Base-by-base conservation (phyloP, 2,888 invertebrate species). In the Andrena hattorfiana region DNA sequence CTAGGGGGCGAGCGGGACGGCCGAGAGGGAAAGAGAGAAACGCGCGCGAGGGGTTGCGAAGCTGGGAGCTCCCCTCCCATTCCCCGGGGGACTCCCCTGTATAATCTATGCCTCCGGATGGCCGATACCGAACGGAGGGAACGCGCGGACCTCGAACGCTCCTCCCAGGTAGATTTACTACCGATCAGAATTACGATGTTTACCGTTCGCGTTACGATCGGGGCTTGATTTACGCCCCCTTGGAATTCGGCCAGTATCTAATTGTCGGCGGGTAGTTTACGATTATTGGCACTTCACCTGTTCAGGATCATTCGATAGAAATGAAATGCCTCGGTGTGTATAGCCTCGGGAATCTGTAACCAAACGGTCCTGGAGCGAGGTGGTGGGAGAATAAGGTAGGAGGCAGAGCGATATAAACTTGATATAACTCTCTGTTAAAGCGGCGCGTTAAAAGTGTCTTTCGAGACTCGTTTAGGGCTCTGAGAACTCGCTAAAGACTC, bases 81-180 rank as follows among this genome's bases (percentile, higher is more conserved):
- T 77, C 84, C 88, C 64, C 64, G 80, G 76, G 87, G 87, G 81
- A 67, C 80, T 63, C 84, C 56, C 60, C 83, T 85, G 85, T 83
- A 89, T 88, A 90, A 90, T 91, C 91, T 88, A 93, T 91, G 90
- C 86, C 35, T 84, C 81, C 83, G 89, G 91, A 92, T 92, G 90
- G 92, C 92, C 92, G 91, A 92, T 93, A 90, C 90, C 87, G 83
- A 92, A 78, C 75, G 74, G 70, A 71, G 75, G 28, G 70, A 56
- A 26, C n/a, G n/a, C 32, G 26, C 26, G 23, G 2, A 42, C 42
- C 42, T n/a, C 62, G 66, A 26, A 60, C 62, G 62, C 66, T 68
- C 69, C 69, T 70, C 59, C 32, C 72, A 77, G 68, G 64, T 77
- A 73, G 83, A 83, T 77, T 83, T 83, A 83, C 71, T 26, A 26